These are phyloP conservation scores for Aethes cnicana DNA, from an alignment of 2,888 invertebrate species.

Conservation along the genomic window DNA sequence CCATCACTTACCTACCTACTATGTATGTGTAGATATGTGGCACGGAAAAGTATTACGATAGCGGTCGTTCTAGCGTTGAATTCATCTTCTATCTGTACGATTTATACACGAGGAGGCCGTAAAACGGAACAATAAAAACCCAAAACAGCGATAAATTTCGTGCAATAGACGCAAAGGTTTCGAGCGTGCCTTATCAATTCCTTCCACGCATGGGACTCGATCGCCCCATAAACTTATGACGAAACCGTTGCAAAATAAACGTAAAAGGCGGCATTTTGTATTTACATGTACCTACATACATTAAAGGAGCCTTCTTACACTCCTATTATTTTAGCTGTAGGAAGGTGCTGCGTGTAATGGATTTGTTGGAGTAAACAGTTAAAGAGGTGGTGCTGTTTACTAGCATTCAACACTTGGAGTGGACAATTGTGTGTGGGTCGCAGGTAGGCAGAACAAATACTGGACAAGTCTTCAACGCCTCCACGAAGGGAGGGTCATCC, in stretches of 20 bases:
- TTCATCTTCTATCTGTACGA: slow-evolving; percentile 81
- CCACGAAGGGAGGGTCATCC: slow-evolving; percentile 70
- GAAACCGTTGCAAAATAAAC: slow-evolving; percentile 42
- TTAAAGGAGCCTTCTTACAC: no score
- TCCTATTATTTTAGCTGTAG: not conserved
- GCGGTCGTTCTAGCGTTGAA: slow-evolving; percentile 72
- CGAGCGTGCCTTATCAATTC: slow-evolving; percentile 81
- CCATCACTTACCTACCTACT: slow-evolving; percentile 15
- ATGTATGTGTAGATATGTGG: slow-evolving; percentile 11
- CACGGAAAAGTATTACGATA: slow-evolving; percentile 60
- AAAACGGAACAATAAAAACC: slow-evolving; percentile 84
- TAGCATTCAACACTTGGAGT: slow-evolving; percentile 77
- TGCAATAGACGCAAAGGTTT: slow-evolving; percentile 82
- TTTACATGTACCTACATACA: not conserved
- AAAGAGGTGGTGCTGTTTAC: slow-evolving; percentile 71
- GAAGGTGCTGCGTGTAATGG: slow-evolving; percentile 36
- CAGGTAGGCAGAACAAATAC: slow-evolving; percentile 77
- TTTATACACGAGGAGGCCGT: slow-evolving; percentile 81
- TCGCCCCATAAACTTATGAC: slow-evolving; percentile 79
- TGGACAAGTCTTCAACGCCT: slow-evolving; percentile 61
- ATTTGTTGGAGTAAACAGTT: slow-evolving; percentile 50
- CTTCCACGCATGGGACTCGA: slow-evolving; percentile 72
- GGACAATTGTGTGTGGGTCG: slow-evolving; percentile 74
- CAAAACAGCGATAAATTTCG: slow-evolving; percentile 83
- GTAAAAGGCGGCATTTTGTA: not conserved